These are phyloP conservation scores for Incurvaria masculella DNA, from an alignment of 2,888 invertebrate genomes.

Conservation along the genomic window DNA sequence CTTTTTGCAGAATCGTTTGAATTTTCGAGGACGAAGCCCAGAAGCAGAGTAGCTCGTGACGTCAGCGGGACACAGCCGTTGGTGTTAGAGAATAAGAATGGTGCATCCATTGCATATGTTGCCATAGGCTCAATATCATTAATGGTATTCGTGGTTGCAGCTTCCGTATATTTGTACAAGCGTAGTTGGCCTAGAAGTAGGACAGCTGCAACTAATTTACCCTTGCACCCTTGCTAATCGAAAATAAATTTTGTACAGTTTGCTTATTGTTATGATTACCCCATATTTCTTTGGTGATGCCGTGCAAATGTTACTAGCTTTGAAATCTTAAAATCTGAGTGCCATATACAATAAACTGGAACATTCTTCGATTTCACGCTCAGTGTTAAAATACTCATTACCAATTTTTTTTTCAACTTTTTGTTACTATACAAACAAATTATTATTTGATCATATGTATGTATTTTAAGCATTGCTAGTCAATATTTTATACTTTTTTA, in stretches of 20 bases:
- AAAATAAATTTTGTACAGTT: constrained; percentile 15
- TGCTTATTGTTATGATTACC: constrained; percentile 13
- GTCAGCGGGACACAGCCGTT: constrained; percentile 22
- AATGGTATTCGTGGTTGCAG: constrained; percentile 26
- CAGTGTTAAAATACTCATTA: too few species aligned
- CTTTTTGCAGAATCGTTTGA: constrained; percentile 40
- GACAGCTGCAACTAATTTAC: constrained; percentile 3
- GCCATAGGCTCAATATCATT: constrained; percentile 29
- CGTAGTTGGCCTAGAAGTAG: constrained; percentile 22
- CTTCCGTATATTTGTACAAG: constrained; percentile 27
- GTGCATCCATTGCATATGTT: constrained; percentile 25
- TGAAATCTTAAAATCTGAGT: constrained; percentile 28
- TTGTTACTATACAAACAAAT: too few species aligned
- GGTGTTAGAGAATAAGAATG: constrained; percentile 19
- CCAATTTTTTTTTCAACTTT: too few species aligned
- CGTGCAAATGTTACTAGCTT: constrained; percentile 32
- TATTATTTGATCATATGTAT: background rate
- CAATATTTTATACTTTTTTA: background rate
- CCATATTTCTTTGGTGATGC: constrained; percentile 10
- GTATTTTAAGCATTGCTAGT: background rate
- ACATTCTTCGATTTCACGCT: too few species aligned
- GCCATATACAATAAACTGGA: too few species aligned
- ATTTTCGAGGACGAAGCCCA: constrained; percentile 33
- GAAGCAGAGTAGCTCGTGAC: constrained; percentile 35
- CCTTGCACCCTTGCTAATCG: constrained; percentile 20